These are phyloP conservation scores for Ricordea florida DNA, from an alignment of 92 coral and sea anemone species.

Conservation along the genomic window DNA sequence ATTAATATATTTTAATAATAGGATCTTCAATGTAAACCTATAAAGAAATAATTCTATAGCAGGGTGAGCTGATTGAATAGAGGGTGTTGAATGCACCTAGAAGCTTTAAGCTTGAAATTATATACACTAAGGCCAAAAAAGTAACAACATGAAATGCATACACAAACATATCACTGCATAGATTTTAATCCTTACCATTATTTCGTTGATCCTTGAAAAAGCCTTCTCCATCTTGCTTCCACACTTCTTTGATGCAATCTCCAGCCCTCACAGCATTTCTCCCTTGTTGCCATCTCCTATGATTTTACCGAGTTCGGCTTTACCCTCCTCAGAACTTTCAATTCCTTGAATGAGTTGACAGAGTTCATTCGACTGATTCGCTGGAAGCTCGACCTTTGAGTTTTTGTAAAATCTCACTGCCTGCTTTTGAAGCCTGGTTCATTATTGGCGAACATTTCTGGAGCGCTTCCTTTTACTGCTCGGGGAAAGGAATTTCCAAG, in stretches of 20 bases:
- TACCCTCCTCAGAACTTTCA: too few relatives aligned
- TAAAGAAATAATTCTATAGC: too few relatives aligned
- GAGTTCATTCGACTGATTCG: too few relatives aligned
- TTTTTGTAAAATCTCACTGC: conserved; percentile 1
- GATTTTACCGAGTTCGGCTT: too few relatives aligned
- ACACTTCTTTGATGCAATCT: too few relatives aligned
- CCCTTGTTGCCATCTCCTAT: too few relatives aligned
- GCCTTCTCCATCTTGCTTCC: conserved; percentile 1
- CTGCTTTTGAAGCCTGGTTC: neutral
- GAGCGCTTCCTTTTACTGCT: conserved; percentile 5
- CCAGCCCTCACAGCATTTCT: too few relatives aligned
- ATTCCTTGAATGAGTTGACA: too few relatives aligned
- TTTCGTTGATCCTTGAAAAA: conserved; percentile 17
- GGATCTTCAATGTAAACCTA: too few relatives aligned
- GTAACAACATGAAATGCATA: neutral
- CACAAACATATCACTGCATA: neutral
- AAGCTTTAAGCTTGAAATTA: neutral
- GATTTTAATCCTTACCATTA: conserved; percentile 7
- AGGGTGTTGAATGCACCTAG: too few relatives aligned
- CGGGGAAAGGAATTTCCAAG: conserved; percentile 23
- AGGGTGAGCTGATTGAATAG: too few relatives aligned
- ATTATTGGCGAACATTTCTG: neutral
- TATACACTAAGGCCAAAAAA: neutral
- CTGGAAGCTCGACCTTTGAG: neutral
- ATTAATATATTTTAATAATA: too few relatives aligned